Conservation (phyloP, 2,113 vertebrate genomes). For the Carassius gibelio region DNA sequence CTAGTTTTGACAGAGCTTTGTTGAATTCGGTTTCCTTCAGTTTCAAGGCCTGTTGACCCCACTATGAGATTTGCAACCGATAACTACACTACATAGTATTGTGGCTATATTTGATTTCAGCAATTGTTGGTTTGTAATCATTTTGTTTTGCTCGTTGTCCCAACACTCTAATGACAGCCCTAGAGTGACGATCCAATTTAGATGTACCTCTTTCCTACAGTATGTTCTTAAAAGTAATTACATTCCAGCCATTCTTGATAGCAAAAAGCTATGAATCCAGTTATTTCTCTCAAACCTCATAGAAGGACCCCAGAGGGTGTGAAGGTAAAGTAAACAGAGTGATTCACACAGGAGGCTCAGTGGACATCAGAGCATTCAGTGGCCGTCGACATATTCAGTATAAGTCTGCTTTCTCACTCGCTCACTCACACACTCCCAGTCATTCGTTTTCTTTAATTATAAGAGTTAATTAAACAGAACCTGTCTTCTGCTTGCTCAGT, state of each 20-base stretch:
- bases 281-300: slow-evolving; percentile 18
- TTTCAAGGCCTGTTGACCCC: not conserved
- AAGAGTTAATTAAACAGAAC: slow-evolving; percentile 54
- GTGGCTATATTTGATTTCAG: not conserved
- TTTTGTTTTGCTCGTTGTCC: slow-evolving; percentile 27
- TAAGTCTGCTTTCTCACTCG: not conserved
- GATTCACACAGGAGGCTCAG: not conserved
- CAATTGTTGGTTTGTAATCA: slow-evolving; percentile 20
- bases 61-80: slow-evolving; percentile 9
- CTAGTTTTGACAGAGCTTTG: not conserved
- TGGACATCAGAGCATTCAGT: not conserved
- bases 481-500: slow-evolving; percentile 50
- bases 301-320: not conserved
- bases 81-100: slow-evolving; percentile 8
- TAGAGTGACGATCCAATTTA: slow-evolving; percentile 78
- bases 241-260: slow-evolving; percentile 60
- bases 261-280: slow-evolving; percentile 19
- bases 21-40: not conserved
- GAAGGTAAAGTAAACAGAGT: not conserved
- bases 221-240: slow-evolving; percentile 21
- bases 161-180: slow-evolving; percentile 45
- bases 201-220: slow-evolving; percentile 57
- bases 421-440: slow-evolving; percentile 1
- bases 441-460: slow-evolving; percentile 20
- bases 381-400: not conserved